A percentile compares a stretch with the other conserved stretches of the same genome.
These are phyloP conservation scores for Chaetodon trifasciatus DNA, from an alignment of 2,797 vertebrate species.

Conservation along the genomic window DNA sequence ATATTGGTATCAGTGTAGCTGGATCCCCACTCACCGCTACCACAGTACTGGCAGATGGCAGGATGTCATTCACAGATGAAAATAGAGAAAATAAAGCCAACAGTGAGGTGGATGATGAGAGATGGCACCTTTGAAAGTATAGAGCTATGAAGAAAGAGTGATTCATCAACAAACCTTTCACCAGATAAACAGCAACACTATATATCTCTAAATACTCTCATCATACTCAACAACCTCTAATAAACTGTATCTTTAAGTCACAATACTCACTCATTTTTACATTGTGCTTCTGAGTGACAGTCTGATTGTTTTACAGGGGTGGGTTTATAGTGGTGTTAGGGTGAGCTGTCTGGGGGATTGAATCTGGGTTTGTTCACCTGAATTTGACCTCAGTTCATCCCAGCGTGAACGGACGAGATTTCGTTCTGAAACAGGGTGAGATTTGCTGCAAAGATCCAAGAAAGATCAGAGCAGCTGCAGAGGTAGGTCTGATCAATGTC, in stretches of 20 bases:
- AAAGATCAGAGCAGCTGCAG: constrained; percentile 1
- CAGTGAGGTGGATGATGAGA: constrained; percentile 40
- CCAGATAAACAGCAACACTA: constrained; percentile 58
- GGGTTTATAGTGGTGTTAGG: constrained; percentile 15
- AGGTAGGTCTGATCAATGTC: constrained; percentile 19
- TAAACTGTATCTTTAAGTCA: constrained; percentile 63
- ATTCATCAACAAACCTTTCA: constrained; percentile 58
- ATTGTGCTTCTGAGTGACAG: constrained; percentile 77
- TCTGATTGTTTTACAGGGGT: constrained; percentile 63
- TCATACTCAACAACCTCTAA: constrained; percentile 50
- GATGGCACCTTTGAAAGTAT: constrained; percentile 62
- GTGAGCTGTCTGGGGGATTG: background rate
- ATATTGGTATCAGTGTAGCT: constrained; percentile 54
- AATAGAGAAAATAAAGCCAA: constrained; percentile 43
- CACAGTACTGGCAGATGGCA: constrained; percentile 46
- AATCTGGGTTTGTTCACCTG: constrained; percentile 17
- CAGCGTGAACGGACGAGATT: background rate
- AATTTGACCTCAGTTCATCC: constrained; percentile 10
- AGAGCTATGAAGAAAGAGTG: constrained; percentile 46
- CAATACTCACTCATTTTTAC: constrained; percentile 74
- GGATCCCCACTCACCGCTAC: constrained; percentile 44
- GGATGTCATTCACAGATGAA: constrained; percentile 45
- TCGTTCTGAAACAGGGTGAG: background rate
- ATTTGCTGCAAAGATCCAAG: background rate
- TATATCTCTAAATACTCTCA: constrained; percentile 58